Evolutionary conservation across 2,888 invertebrate genomes (phyloP), one percentile per base, ranked within the genome.

Genomic region (Mycalesis mineus): DNA sequence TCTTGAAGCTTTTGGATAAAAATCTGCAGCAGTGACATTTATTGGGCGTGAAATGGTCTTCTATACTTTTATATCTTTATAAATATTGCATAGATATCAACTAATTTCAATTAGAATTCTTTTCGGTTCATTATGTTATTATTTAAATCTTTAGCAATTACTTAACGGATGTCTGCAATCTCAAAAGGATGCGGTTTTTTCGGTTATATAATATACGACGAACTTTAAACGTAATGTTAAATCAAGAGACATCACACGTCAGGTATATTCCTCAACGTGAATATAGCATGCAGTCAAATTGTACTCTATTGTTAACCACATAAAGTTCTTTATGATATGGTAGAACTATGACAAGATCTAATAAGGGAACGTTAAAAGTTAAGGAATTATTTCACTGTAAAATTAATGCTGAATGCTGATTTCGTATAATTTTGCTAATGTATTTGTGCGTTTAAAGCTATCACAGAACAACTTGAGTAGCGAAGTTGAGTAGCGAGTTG

Each of bases 171-270:
- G n/a, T n/a, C n/a, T n/a, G n/a, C n/a, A n/a, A n/a, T n/a, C n/a
- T n/a, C n/a, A n/a, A n/a, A n/a, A n/a, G n/a, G n/a, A n/a, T 37
- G 13, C n/a, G 5, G 6, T n/a, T 14, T 13, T 39, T 6, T n/a
- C 3, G 13, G 7, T 14, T 0, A 1, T 14, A 1, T 39, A 39
- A 7, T 39, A 7, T 0, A 14, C 39, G 39, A 39, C 11, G 14
- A 31, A 31, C 29, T 13, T 45, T 31, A 14, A 15, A 3, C 37
- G 11, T 42, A 33, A 59, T 13, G 15, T 9, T 41, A 59, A 52
- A 51, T 59, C 33, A 51, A 59, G 50, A 59, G 40, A 50, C 50
- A 44, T 55, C 55, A 59, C 55, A 51, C 55, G 55, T 59, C 59
- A 59, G 51, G 55, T 47, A 47, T 51, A 44, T 45, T 55, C 51